phyloP scores from a whole-genome alignment of 1,140 invertebrate species.

The Dendroctonus valens region DNA sequence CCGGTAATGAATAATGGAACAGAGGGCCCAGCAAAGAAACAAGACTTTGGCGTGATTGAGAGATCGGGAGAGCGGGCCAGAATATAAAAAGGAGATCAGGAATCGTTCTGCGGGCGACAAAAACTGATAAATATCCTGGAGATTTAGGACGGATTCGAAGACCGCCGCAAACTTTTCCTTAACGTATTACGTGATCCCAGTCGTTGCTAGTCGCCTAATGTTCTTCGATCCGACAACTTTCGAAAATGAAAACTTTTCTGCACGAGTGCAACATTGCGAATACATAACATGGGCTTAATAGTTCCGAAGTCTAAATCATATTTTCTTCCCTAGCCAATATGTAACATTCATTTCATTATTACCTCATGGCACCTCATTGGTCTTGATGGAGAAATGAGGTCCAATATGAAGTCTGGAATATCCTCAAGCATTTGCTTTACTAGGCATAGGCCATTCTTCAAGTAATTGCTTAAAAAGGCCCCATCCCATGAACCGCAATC shows the following conservation, averaged over 20 bases:
- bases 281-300: too few relatives aligned
- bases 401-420: too few relatives aligned
- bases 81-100: constrained; percentile 50
- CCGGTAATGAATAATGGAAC: constrained; percentile 49
- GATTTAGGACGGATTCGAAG: constrained; percentile 42
- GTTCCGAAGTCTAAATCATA: too few relatives aligned
- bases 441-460: too few relatives aligned
- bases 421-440: too few relatives aligned
- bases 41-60: constrained; percentile 48
- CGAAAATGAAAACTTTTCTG: constrained; percentile 16
- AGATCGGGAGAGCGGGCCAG: constrained; percentile 46
- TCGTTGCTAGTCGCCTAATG: constrained; percentile 22
- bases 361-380: too few relatives aligned
- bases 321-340: too few relatives aligned
- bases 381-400: too few relatives aligned
- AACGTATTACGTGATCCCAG: constrained; percentile 28
- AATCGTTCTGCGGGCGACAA: constrained; percentile 49
- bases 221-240: constrained; percentile 16
- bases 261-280: too few relatives aligned
- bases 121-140: constrained; percentile 49
- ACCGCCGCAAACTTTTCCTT: constrained; percentile 37
- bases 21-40: constrained; percentile 48
- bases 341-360: too few relatives aligned
- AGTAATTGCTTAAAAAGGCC: too few relatives aligned
- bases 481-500: too few relatives aligned